Evolutionary conservation across 2,888 invertebrate genomes (phyloP).

Genomic region (Luffia ferchaultella): DNA sequence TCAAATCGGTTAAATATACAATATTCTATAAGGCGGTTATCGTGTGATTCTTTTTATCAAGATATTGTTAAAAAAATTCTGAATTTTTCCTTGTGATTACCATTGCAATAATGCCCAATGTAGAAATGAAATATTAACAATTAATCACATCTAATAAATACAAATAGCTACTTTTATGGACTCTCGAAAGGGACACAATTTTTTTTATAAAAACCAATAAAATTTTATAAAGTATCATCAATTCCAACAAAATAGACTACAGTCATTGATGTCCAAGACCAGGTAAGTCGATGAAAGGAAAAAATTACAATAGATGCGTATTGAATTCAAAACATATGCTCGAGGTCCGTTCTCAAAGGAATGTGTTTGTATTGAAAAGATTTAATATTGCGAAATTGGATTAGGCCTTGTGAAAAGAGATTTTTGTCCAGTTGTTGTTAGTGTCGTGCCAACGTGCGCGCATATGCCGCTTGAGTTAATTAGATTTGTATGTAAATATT

Average conservation of each 20-base stretch:
- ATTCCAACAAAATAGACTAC: conserved; percentile 36
- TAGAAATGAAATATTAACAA: background rate
- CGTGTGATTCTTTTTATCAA: too few relatives aligned
- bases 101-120: too few relatives aligned
- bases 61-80: too few relatives aligned
- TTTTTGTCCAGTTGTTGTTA: conserved; percentile 41
- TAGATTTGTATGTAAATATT: background rate
- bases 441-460: conserved; percentile 27
- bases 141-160: background rate
- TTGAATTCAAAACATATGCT: conserved; percentile 42
- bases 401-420: conserved; percentile 20
- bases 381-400: conserved; percentile 52
- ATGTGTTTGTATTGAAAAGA: conserved; percentile 13
- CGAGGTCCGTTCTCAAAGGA: conserved; percentile 20
- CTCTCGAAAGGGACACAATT: background rate
- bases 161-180: background rate
- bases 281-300: background rate
- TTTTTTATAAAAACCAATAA: too few relatives aligned
- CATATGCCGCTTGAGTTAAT: background rate
- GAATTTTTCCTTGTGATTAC: too few relatives aligned
- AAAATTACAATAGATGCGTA: conserved; percentile 43
- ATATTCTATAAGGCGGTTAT: too few relatives aligned
- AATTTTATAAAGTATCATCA: conserved; percentile 48
- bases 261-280: conserved; percentile 6
- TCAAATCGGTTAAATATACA: too few relatives aligned